A percentile compares a stretch with the other conserved stretches of the same genome.
phyloP scores from a whole-genome alignment of 2,797 vertebrate genomes.

The Lepilemur ruficaudatus region DNA sequence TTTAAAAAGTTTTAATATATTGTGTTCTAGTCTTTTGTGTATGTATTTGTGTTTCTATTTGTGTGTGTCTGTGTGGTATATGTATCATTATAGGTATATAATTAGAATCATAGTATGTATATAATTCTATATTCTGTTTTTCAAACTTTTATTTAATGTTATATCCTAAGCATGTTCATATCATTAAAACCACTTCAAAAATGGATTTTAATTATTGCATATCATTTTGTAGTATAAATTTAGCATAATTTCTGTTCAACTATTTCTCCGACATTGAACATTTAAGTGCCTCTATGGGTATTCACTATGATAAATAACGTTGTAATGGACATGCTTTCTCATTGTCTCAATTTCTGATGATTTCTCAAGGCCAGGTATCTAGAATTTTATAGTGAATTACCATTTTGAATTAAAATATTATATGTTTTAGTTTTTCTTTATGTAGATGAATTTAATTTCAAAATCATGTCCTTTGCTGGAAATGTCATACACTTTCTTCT shows the following conservation, averaged over 20 bases:
- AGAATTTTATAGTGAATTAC: not conserved
- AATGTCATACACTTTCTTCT: not conserved
- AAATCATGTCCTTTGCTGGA: not conserved
- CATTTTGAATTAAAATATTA: slow-evolving; percentile 16
- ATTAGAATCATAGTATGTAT: not conserved
- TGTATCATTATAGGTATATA: not conserved
- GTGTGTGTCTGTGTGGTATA: not conserved
- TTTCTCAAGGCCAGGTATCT: not conserved
- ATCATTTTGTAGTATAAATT: slow-evolving; percentile 19
- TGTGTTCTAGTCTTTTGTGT: not conserved
- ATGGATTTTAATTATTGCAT: slow-evolving; percentile 24
- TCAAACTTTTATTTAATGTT: slow-evolving; percentile 29
- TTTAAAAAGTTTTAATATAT: not conserved
- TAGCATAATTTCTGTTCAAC: not conserved
- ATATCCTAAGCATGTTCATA: not conserved
- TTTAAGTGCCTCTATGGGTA: not conserved
- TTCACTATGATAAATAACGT: slow-evolving; percentile 5
- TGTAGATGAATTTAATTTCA: slow-evolving; percentile 32
- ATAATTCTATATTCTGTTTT: slow-evolving; percentile 20
- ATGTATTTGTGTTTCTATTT: not conserved
- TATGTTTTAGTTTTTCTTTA: not conserved
- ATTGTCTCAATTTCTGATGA: not conserved
- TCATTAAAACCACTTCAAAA: slow-evolving; percentile 54
- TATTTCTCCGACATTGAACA: slow-evolving; percentile 24
- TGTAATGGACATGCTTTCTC: not conserved